Base-by-base conservation (phyloP, 2,113 vertebrate genomes). In the Gymnobelideus leadbeateri region DNA sequence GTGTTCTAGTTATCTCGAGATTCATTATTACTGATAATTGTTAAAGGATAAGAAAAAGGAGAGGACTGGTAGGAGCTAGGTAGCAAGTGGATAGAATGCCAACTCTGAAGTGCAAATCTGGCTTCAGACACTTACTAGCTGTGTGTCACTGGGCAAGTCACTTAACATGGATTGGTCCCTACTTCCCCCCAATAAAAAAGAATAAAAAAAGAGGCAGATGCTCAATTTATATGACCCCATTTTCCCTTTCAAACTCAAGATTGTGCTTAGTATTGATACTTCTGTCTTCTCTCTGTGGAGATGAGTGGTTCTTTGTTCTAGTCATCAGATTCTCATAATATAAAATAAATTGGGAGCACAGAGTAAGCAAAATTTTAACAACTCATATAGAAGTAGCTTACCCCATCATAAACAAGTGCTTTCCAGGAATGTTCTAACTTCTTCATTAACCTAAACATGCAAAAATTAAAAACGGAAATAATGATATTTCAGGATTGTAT, bases 341-440 rank as follows among this genome's bases (percentile, higher is more conserved):
- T n/a, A 1, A 92, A 43, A 90, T 91, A 52, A 93, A 84, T 91
- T 53, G 90, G 93, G 50, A 95, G 93, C 61, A 26, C 25, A 96
- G 61, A 31, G 91, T 53, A 91, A 49, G n/a, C 3, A 52, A 93
- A 94, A 31, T 9, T 89, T 31, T 51, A 93, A 92, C 11, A 95
- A 92, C 10, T 11, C 93, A 68, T 26, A 95, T 1, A 55, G 95
- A 92, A 68, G 98, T 91, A 53, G 98, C 99, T 99, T 98, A 99
- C 99, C 46, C 99, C 99, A 97, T 99, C 99, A 96, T 99, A 99
- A 97, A 99, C 99, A 93, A 99, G 99, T 61, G 99, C 99, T 98
- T 99, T 99, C 99, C 99, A 99, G 26, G 99, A 99, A 98, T 99
- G 99, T 94, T 99, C 99, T 98, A 99, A 97, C 97, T 99, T 99